Conservation (phyloP, 2,888 invertebrate species). For the Cylloceria caligata region DNA sequence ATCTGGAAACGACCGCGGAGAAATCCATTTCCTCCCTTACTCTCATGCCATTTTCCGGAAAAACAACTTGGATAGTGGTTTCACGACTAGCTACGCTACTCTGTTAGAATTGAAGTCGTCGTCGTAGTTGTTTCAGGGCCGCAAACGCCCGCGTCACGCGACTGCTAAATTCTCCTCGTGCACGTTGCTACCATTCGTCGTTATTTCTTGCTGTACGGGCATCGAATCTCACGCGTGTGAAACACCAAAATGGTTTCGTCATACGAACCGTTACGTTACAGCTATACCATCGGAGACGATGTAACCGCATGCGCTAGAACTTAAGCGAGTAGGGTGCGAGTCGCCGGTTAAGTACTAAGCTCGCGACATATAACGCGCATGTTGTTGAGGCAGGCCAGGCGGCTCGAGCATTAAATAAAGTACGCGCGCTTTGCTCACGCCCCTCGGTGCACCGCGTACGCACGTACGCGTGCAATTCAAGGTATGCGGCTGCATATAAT, state of each 20-base stretch:
- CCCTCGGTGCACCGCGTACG: conserved; percentile 41
- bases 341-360: background rate
- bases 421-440: conserved; percentile 38
- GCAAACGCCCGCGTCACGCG: conserved; percentile 38
- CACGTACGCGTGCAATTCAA: conserved; percentile 64
- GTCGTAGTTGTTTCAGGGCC: conserved; percentile 60
- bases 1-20: conserved; percentile 77
- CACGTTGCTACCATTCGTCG: background rate
- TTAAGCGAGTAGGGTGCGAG: conserved; percentile 9
- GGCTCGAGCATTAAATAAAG: conserved; percentile 76
- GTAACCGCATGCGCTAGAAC: conserved; percentile 7
- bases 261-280: background rate
- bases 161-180: conserved; percentile 13
- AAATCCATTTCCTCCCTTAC: conserved; percentile 77
- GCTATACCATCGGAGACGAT: background rate
- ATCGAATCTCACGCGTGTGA: conserved; percentile 41
- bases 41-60: conserved; percentile 69
- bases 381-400: conserved; percentile 75
- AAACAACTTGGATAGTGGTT: conserved; percentile 73
- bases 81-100: conserved; percentile 67
- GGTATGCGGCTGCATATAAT: conserved; percentile 64
- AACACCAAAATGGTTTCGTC: conserved; percentile 33
- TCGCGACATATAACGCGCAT: conserved; percentile 49
- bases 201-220: conserved; percentile 3
- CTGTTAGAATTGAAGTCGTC: conserved; percentile 54